Base-by-base conservation (phyloP, 2,888 invertebrate species). In the Loripinus fragilis region DNA sequence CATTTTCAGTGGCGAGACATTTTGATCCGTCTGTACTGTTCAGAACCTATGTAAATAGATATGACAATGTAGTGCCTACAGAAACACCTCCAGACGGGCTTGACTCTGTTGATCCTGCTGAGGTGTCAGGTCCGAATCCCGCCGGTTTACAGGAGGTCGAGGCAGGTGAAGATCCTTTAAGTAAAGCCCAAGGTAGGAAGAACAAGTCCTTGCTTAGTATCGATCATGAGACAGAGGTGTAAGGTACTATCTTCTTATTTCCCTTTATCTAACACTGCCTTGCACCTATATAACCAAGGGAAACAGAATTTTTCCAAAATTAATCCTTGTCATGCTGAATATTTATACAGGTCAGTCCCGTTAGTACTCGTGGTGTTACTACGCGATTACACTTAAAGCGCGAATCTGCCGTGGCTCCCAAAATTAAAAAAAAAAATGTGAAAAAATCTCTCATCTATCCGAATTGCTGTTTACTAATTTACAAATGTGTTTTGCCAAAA, bases 191-290 rank as follows among this genome's bases (percentile, higher is more conserved):
- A 60, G 60, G 60, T 60, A 60, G 60, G 60, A 60, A 33, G 60
- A 60, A 60, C 33, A 17, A 25, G 8, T 60, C 60, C 33, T 60
- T 60, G 60, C 60, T 60, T 60, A 5, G 30, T 60, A 33, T 17
- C 33, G 60, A 60, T 60, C 60, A 60, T 60, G 60, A 33, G 60
- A 60, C 60, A 33, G 60, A 5, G 60, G 60, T 60, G 33, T 60
- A 60, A 60, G 60, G 60, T 60, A 60, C 60, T 60, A 33, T 60
- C 30, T 2, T 17, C 20, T 60, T 33, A 17, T 60, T 60, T 60
- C 20, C 60, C 28, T 5, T 10, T 10, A 2, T 52, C 52, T 45
- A 45, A 45, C 10, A 23, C 25, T n/a, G 52, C 52, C n/a, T 52
- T 52, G 52, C 52, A 15, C n/a, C 20, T 20, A 48, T 48, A 20